Evolutionary conservation across 2,888 invertebrate species (phyloP), one percentile per base, ranked within the genome.

Genomic region (Parelbella ahira): DNA sequence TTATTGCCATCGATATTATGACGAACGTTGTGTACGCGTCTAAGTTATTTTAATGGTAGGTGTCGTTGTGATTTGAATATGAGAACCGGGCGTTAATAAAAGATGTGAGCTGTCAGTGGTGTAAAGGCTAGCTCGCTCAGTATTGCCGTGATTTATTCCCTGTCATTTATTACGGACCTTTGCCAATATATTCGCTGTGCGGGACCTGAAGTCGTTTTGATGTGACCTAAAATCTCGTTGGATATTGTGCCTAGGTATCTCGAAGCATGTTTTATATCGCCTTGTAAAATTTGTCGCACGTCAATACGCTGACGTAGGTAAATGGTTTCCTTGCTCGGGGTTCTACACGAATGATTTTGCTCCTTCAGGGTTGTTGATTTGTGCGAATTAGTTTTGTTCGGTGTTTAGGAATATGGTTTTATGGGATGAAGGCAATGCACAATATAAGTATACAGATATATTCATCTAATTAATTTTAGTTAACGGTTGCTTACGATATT

Each of bases 1-100:
- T 84, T 81, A 83, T 72, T 72, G 73, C 79, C 78, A 76, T 72
- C 65, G 70, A 76, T 76, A 68, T 80, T 82, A 81, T 82, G 83
- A 83, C 73, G 80, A 72, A 82, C 78, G 78, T 66, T 76, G 71
- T 76, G 68, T 63, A 65, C 62, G 53, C 54, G 36, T 63, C 53
- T 60, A 63, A 70, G 69, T 72, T 75, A 72, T 76, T 79, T 79
- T 77, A 78, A 75, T 77, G 43, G 36, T 44, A 37, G 23, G 37
- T 44, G 34, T 43, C 36, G 33, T 70, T 68, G 56, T 59, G 60
- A 63, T 65, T 75, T 73, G 68, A 68, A 72, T 70, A 66, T 18
- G 43, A 37, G 43, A 44, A 19, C 29, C 32, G 30, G 29, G 34
- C 13, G 43, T 36, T 30, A 43, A 43, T 43, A 43, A 43, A 43